phyloP scores from a whole-genome alignment of 2,113 vertebrate species.

The Lagopus muta region DNA sequence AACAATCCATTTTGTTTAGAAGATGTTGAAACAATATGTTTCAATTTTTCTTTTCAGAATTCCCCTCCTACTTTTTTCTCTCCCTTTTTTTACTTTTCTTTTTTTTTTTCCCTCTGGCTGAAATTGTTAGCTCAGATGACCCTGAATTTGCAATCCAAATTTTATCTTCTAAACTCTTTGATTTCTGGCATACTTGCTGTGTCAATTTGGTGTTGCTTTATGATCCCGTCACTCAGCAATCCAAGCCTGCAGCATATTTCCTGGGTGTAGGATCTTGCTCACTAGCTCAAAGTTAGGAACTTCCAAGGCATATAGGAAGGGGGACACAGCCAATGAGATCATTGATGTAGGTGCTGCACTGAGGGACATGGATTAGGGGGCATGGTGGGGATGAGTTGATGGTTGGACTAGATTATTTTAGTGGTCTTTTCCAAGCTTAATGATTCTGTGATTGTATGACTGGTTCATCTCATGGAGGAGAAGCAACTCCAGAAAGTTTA shows the following conservation, averaged over 20 bases:
- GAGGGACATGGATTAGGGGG: too few species aligned
- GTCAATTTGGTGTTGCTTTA: background rate
- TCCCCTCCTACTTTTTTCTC: slow-evolving; percentile 32
- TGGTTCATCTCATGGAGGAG: background rate
- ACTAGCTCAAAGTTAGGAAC: background rate
- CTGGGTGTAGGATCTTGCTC: background rate
- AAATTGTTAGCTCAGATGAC: slow-evolving; percentile 3
- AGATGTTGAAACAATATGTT: slow-evolving; percentile 66
- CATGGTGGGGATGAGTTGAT: too few species aligned
- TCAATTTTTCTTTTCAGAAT: slow-evolving; percentile 40
- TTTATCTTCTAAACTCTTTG: background rate
- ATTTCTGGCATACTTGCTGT: background rate
- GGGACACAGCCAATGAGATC: background rate
- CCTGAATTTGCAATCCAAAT: background rate
- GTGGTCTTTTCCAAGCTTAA: too few species aligned
- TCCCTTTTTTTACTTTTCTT: background rate
- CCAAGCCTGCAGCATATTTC: background rate
- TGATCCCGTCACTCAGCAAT: background rate
- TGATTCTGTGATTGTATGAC: too few species aligned
- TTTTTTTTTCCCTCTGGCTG: background rate
- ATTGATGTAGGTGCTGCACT: too few species aligned
- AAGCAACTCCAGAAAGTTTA: background rate
- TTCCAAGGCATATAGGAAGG: background rate
- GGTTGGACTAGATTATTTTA: too few species aligned
- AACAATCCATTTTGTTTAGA: slow-evolving; percentile 27